phyloP scores from a whole-genome alignment of 2,113 vertebrate species.

The Hemicordylus capensis region DNA sequence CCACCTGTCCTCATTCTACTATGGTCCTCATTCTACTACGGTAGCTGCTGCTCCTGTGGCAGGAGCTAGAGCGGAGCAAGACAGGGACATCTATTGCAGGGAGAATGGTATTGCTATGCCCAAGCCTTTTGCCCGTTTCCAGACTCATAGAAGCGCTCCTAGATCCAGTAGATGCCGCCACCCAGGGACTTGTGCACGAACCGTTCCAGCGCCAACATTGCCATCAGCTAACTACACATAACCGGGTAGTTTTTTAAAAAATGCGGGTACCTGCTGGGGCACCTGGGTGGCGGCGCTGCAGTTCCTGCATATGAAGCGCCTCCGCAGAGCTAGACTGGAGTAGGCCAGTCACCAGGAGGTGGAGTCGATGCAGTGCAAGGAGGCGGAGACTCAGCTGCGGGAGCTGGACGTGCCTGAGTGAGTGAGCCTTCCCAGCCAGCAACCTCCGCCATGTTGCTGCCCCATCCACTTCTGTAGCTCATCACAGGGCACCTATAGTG shows the following conservation, averaged over 20 bases:
- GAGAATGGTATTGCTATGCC: too few species aligned
- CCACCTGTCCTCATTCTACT: too few species aligned
- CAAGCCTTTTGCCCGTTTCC: too few species aligned
- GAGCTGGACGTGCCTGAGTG: too few species aligned
- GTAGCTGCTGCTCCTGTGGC: too few species aligned
- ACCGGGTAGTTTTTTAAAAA: too few species aligned
- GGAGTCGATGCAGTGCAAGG: neutral
- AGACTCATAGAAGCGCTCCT: slow-evolving; percentile 93
- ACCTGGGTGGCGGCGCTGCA: rapidly evolving
- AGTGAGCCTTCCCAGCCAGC: neutral
- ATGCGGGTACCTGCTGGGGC: rapidly evolving
- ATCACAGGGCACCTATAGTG: neutral
- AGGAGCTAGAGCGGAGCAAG: too few species aligned
- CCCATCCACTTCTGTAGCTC: slow-evolving; percentile 11
- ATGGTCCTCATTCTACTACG: too few species aligned
- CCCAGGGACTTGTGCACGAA: slow-evolving; percentile 92
- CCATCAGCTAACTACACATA: neutral
- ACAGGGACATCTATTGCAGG: too few species aligned
- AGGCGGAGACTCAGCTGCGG: too few species aligned
- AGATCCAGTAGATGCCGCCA: slow-evolving; percentile 92
- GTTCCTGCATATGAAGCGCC: neutral
- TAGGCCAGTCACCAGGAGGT: neutral
- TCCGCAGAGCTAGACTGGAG: rapidly evolving
- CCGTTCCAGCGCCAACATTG: slow-evolving; percentile 91
- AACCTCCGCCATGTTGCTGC: neutral